phyloP scores from a whole-genome alignment of 1,140 invertebrate genomes.

The Thaumetopoea pityocampa region DNA sequence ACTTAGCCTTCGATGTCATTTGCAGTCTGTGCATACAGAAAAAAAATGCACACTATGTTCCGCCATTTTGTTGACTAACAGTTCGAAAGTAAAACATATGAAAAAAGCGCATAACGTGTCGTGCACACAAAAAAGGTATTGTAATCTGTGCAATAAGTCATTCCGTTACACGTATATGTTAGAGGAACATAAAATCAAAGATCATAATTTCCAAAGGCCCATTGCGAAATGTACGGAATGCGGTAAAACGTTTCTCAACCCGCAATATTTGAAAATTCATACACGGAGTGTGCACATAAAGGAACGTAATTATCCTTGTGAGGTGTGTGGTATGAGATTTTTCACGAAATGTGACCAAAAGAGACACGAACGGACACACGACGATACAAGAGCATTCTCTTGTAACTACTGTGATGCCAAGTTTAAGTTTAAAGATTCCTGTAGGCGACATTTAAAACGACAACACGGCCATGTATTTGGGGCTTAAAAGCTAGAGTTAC shows the following conservation, averaged over 20 bases:
- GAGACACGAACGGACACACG: conserved; percentile 30
- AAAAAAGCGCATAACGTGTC: conserved; percentile 21
- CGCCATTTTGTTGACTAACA: conserved; percentile 21
- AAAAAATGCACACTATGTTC: conserved; percentile 31
- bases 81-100: conserved; percentile 28
- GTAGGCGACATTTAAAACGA: conserved; percentile 29
- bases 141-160: conserved; percentile 27
- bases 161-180: conserved; percentile 34
- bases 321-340: conserved; percentile 29
- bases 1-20: conserved; percentile 26
- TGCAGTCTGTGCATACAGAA: conserved; percentile 22
- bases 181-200: conserved; percentile 30
- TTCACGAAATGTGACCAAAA: conserved; percentile 34
- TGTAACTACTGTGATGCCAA: conserved; percentile 31
- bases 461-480: conserved; percentile 19
- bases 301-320: conserved; percentile 28
- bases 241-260: conserved; percentile 20
- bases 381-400: conserved; percentile 26
- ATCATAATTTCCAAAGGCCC: conserved; percentile 28
- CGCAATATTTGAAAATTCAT: conserved; percentile 22
- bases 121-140: conserved; percentile 23
- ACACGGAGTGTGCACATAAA: conserved; percentile 30
- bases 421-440: conserved; percentile 41
- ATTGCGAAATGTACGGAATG: conserved; percentile 19
- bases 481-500: too few relatives aligned